Evolutionary conservation across 2,888 invertebrate genomes (phyloP), one percentile per base, ranked within the genome.

Genomic region (Agriotes lineatus): DNA sequence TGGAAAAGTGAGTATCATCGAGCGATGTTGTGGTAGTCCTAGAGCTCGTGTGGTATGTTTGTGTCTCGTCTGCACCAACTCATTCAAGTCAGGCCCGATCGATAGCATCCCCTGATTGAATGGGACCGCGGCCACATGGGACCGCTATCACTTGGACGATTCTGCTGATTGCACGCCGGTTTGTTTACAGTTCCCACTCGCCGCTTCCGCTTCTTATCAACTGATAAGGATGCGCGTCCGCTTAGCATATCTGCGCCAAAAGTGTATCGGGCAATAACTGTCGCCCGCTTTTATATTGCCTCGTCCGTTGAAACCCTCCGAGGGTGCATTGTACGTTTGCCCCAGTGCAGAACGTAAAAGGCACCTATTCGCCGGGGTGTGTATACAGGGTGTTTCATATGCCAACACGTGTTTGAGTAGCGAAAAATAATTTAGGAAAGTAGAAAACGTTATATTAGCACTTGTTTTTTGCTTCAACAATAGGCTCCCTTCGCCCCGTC

Each of bases 81-180:
- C 69, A 69, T 69, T 69, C 69, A 69, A 66, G 65, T 60, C 54
- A 45, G 58, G 56, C 57, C 59, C 74, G 76, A 77, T 78, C 78
- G 78, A 78, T 79, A 78, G 72, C 74, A 66, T 73, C 72, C 72
- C 68, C 75, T 78, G 79, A 80, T 80, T 80, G 80, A 80, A 80
- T 79, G 78, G 77, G 76, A 78, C 76, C 72, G 70, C 72, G 75
- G 73, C 76, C 80, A 78, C 80, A 78, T 80, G 80, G 79, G 79
- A 78, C 79, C 74, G 62, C 60, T 67, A 67, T 60, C 58, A 57
- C 58, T 64, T 35, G 70, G 66, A 57, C 69, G 73, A 74, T 72
- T 74, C 72, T 72, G 74, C 71, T 76, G 78, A 78, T 78, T 77
- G 75, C 77, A 77, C 74, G 76, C 73, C 72, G 76, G 78, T 79